These are phyloP conservation scores for Brachynemurus nebulosus DNA, from an alignment of 2,888 invertebrate species.

Conservation along the genomic window DNA sequence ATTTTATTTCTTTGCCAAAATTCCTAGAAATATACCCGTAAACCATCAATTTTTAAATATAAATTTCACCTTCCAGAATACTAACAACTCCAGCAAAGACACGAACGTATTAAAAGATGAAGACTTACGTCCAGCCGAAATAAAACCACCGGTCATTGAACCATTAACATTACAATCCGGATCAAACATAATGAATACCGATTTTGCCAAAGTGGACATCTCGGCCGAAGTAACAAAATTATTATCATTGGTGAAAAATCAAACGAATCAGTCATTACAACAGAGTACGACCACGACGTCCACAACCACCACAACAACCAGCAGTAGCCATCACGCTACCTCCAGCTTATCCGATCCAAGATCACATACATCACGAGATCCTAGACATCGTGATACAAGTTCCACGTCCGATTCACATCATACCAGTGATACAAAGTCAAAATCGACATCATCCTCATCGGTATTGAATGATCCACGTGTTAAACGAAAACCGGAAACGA, in stretches of 20 bases:
- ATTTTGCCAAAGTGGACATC: constrained; percentile 59
- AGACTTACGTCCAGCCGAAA: constrained; percentile 22
- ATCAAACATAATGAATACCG: constrained; percentile 42
- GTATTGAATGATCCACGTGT: constrained; percentile 17
- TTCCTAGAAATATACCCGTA: too few species aligned
- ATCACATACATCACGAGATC: constrained; percentile 10
- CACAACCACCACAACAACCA: constrained; percentile 2
- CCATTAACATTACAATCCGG: constrained; percentile 24
- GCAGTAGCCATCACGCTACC: too few species aligned
- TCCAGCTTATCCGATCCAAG: not conserved
- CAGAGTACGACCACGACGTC: constrained; percentile 11
- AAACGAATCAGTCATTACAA: constrained; percentile 8
- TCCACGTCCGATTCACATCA: not conserved
- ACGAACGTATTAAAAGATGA: constrained; percentile 20
- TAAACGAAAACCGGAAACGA: constrained; percentile 11
- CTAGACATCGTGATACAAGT: constrained; percentile 7
- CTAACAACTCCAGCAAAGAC: constrained; percentile 15
- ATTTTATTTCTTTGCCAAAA: too few species aligned
- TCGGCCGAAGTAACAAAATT: constrained; percentile 58
- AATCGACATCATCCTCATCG: constrained; percentile 4
- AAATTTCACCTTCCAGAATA: constrained; percentile 1
- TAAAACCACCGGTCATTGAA: constrained; percentile 40
- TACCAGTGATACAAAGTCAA: not conserved
- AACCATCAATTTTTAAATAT: not conserved
- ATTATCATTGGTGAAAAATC: constrained; percentile 38